These are phyloP conservation scores for Aphis gossypii DNA, from an alignment of 1,140 invertebrate genomes.

Conservation along the genomic window DNA sequence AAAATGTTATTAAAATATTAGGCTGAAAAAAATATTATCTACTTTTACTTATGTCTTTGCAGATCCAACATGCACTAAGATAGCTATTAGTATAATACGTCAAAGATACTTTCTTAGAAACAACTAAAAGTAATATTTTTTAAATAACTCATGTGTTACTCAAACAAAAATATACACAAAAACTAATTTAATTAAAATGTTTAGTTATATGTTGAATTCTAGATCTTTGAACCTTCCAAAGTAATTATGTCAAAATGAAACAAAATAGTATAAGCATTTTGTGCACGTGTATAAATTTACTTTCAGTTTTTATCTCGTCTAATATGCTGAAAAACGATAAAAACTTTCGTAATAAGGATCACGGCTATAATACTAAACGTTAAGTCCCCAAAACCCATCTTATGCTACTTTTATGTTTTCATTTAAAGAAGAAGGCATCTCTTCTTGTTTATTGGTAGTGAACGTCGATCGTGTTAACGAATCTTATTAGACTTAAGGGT, in stretches of 20 bases:
- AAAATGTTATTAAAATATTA: slow-evolving; percentile 43
- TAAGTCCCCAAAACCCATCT: background rate
- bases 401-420: background rate
- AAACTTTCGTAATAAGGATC: background rate
- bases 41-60: background rate
- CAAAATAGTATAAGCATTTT: background rate
- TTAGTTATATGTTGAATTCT: background rate
- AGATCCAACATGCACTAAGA: background rate
- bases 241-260: background rate
- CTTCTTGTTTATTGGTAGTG: background rate
- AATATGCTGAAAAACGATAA: background rate
- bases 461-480: background rate
- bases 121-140: background rate
- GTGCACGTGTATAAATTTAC: background rate
- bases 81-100: background rate
- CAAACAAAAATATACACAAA: background rate
- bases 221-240: background rate
- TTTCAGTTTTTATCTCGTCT: background rate
- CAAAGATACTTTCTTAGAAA: background rate
- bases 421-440: background rate
- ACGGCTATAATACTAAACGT: background rate
- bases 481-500: background rate
- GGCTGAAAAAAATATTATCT: background rate
- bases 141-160: background rate
- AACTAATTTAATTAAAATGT: background rate